phyloP scores from a whole-genome alignment of 2,797 vertebrate species.

The Acanthurus tractus region DNA sequence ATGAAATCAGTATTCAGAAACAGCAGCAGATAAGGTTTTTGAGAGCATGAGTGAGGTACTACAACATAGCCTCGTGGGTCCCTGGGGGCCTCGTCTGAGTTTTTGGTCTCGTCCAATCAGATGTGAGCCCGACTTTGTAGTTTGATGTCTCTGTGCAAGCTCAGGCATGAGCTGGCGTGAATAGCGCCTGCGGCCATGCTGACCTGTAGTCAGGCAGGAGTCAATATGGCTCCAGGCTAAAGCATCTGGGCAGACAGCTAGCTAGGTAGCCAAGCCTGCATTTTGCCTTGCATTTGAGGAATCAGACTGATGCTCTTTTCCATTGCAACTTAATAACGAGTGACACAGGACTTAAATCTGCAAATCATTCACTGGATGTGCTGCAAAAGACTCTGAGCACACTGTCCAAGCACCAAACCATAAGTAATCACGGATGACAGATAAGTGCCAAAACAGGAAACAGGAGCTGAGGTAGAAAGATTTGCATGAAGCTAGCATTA shows the following conservation, averaged over 20 bases:
- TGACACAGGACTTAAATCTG: conserved; percentile 37
- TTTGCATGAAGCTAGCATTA: conserved; percentile 25
- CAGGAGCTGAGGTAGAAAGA: conserved; percentile 29
- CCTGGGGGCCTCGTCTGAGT: conserved; percentile 41
- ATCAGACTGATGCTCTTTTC: conserved; percentile 48
- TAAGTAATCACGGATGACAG: conserved; percentile 39
- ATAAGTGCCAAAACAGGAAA: conserved; percentile 46
- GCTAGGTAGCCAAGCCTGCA: conserved; percentile 27
- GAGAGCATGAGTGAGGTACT: conserved; percentile 39
- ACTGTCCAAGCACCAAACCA: not conserved
- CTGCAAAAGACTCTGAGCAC: conserved; percentile 21
- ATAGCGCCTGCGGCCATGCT: conserved; percentile 74
- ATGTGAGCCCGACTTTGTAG: conserved; percentile 53
- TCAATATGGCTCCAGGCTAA: conserved; percentile 80
- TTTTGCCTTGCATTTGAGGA: conserved; percentile 48
- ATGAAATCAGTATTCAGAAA: conserved; percentile 70
- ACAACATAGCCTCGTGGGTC: conserved; percentile 57
- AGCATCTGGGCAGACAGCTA: conserved; percentile 62
- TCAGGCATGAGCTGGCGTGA: conserved; percentile 52
- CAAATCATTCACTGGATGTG: conserved; percentile 20
- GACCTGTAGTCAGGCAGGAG: conserved; percentile 74
- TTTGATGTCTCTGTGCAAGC: conserved; percentile 69
- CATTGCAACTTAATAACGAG: conserved; percentile 52
- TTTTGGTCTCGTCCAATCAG: conserved; percentile 69
- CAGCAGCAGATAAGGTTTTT: conserved; percentile 42